Evolutionary conservation across 2,113 vertebrate species (phyloP).

Genomic region (Herpailurus yagouaroundi): DNA sequence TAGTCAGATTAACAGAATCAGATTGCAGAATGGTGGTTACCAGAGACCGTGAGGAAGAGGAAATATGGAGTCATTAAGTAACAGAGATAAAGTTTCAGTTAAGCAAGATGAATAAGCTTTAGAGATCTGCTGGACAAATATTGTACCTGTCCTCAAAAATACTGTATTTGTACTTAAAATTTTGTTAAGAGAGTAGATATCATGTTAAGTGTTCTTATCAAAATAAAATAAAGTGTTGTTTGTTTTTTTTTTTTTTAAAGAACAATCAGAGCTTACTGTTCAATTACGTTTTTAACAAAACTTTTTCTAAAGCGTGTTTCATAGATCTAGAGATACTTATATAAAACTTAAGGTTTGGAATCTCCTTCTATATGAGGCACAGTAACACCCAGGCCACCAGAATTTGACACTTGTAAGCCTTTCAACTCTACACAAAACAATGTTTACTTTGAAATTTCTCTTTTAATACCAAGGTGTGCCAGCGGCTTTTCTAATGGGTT

Average conservation of each 20-base stretch:
- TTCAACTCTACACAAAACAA: slow-evolving; percentile 39
- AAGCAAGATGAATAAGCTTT: background rate
- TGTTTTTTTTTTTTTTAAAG: background rate
- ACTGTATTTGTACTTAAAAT: background rate
- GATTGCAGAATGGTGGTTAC: background rate
- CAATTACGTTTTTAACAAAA: background rate
- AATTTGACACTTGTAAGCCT: background rate
- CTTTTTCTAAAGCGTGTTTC: background rate
- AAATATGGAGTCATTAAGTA: background rate
- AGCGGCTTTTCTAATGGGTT: slow-evolving; percentile 57
- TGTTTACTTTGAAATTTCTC: slow-evolving; percentile 26
- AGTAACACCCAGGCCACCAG: background rate
- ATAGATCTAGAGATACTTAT: background rate
- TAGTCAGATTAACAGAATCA: background rate
- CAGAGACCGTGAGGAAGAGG: background rate
- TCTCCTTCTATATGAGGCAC: background rate
- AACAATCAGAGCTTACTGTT: background rate
- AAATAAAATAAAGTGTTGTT: background rate
- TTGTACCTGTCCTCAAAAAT: background rate
- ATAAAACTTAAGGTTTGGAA: background rate
- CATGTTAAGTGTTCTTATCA: background rate
- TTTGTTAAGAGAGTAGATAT: background rate
- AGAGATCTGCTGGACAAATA: background rate
- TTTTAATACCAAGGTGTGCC: slow-evolving; percentile 20
- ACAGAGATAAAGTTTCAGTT: background rate